phyloP scores from a whole-genome alignment of 2,113 vertebrate species.

The Gadus chalcogrammus region DNA sequence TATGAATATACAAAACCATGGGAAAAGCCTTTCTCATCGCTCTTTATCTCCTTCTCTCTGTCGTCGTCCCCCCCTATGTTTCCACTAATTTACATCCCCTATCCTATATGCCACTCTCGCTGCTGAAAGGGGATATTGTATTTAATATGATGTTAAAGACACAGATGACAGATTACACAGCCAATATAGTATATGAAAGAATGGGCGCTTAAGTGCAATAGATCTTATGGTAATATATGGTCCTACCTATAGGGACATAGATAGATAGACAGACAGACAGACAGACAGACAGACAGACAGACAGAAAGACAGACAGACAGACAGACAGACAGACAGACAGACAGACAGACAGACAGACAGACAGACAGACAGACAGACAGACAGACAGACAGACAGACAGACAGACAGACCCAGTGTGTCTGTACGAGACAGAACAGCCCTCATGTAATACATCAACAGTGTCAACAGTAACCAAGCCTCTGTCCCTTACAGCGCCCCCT shows the following conservation, averaged over 20 bases:
- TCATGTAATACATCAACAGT: not conserved
- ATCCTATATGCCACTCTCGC: not conserved
- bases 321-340: no score
- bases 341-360: no score
- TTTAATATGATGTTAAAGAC: slow-evolving; percentile 17
- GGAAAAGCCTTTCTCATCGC: not conserved
- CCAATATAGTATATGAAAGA: slow-evolving; percentile 7
- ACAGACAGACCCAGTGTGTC: not conserved
- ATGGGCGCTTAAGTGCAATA: not conserved
- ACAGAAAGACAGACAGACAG: no score
- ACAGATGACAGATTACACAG: slow-evolving; percentile 18
- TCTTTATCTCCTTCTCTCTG: no score
- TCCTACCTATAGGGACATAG: no score
- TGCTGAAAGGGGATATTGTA: not conserved
- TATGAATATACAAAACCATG: not conserved
- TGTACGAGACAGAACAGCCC: not conserved
- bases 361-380: no score
- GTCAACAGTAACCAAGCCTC: slow-evolving; percentile 7
- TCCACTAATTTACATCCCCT: not conserved
- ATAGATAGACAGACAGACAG: no score
- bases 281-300: no score
- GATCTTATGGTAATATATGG: no score
- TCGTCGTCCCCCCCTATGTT: not conserved
- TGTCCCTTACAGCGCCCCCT: slow-evolving; percentile 81
- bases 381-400: no score